These are phyloP conservation scores for Ailurus styani DNA, from an alignment of 2,113 vertebrate species.

Conservation along the genomic window DNA sequence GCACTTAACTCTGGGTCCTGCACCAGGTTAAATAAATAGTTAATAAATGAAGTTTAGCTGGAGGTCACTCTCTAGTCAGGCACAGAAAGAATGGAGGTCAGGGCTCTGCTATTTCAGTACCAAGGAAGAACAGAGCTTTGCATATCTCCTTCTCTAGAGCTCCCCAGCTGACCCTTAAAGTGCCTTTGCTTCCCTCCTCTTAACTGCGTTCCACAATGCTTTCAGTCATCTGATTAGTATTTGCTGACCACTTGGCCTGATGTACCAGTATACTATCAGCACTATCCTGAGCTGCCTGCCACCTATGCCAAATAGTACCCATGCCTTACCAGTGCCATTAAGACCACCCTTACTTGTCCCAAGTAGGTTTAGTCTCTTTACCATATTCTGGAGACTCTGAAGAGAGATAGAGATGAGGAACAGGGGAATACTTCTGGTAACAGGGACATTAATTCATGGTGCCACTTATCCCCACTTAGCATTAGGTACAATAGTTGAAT, in stretches of 20 bases:
- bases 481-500: slow-evolving; percentile 52
- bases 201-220: background rate
- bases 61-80: background rate
- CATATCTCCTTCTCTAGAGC: background rate
- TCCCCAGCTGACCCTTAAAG: background rate
- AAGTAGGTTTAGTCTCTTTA: background rate
- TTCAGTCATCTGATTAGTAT: background rate
- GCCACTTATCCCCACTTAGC: slow-evolving; percentile 47
- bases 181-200: background rate
- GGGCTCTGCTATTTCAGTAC: background rate
- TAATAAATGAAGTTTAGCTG: slow-evolving; percentile 21
- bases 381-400: background rate
- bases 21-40: slow-evolving; percentile 14
- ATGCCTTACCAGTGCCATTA: background rate
- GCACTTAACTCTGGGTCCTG: background rate
- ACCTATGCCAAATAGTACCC: background rate
- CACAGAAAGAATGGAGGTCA: background rate
- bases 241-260: background rate
- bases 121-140: background rate
- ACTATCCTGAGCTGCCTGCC: background rate
- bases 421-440: slow-evolving; percentile 65
- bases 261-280: background rate
- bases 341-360: background rate
- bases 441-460: slow-evolving; percentile 73
- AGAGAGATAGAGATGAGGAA: background rate